phyloP scores from a whole-genome alignment of 2,888 invertebrate genomes.

The Priocnemis perturbator region DNA sequence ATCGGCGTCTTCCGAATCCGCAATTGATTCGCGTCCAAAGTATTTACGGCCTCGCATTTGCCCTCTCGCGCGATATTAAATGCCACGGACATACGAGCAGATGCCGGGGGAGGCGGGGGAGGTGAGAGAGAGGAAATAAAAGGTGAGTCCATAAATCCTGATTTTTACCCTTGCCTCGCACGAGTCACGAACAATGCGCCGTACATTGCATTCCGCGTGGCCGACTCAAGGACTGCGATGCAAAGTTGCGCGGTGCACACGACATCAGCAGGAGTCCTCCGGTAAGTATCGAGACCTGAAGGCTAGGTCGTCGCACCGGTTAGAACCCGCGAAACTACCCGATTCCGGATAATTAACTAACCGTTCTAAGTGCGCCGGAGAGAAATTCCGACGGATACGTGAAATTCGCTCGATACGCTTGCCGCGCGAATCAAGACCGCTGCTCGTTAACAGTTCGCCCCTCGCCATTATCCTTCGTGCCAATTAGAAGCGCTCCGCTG shows the following conservation, averaged over 20 bases:
- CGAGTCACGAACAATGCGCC: conserved; percentile 58
- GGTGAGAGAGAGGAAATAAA: background rate
- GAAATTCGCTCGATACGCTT: background rate
- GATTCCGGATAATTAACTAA: too few species aligned
- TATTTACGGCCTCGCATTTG: background rate
- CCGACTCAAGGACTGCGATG: conserved; percentile 63
- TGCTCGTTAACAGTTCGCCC: background rate
- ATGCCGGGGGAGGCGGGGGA: background rate
- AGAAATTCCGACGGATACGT: background rate
- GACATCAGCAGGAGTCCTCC: conserved; percentile 30
- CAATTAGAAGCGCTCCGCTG: conserved; percentile 14
- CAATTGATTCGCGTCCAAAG: background rate
- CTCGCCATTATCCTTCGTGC: conserved; percentile 10
- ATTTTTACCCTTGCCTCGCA: conserved; percentile 49
- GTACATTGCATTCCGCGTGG: conserved; percentile 66
- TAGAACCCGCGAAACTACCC: too few species aligned
- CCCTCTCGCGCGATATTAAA: background rate
- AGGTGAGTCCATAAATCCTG: conserved; percentile 43
- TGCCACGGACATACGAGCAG: too few species aligned
- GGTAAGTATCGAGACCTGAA: background rate
- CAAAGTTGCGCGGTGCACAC: conserved; percentile 26
- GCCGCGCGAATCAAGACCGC: too few species aligned
- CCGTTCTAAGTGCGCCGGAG: too few species aligned
- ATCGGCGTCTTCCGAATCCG: background rate
- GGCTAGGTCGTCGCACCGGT: too few species aligned